Evolutionary conservation across 2,888 invertebrate species (phyloP).

Genomic region (Myopa testacea): DNA sequence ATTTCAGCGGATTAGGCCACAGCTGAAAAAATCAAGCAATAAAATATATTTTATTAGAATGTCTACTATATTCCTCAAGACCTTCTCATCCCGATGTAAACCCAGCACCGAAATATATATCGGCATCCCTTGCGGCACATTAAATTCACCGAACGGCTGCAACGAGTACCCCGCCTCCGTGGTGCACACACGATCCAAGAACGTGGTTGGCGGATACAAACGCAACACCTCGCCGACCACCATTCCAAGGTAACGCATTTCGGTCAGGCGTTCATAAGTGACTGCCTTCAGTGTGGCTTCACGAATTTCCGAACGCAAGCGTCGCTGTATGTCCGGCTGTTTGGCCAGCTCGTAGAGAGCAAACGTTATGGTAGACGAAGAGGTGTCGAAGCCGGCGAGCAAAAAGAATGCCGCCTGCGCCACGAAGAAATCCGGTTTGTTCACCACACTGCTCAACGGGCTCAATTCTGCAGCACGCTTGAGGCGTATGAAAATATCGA

Average conservation of each 20-base stretch:
- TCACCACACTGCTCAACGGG: conserved; percentile 48
- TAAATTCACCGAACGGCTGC: conserved; percentile 50
- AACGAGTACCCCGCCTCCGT: conserved; percentile 54
- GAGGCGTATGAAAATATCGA: conserved; percentile 69
- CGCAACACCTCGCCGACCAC: conserved; percentile 64
- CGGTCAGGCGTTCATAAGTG: conserved; percentile 64
- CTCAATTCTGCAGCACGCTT: conserved; percentile 52
- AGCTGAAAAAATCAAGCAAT: conserved; percentile 48
- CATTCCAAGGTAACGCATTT: conserved; percentile 68
- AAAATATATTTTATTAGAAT: conserved; percentile 46
- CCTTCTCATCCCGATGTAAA: conserved; percentile 62
- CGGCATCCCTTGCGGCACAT: conserved; percentile 59
- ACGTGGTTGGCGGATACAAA: conserved; percentile 63
- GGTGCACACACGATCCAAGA: conserved; percentile 62
- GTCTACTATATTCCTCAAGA: conserved; percentile 37
- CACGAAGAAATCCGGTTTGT: conserved; percentile 57
- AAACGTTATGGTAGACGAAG: conserved; percentile 67
- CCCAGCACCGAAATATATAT: conserved; percentile 61
- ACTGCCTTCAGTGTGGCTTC: conserved; percentile 55
- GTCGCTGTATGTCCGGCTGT: conserved; percentile 63
- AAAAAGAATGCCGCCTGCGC: conserved; percentile 63
- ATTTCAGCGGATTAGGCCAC: conserved; percentile 57
- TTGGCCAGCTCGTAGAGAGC: conserved; percentile 66
- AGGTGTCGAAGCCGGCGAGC: conserved; percentile 63
- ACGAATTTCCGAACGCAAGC: conserved; percentile 65